Evolutionary conservation across 2,797 vertebrate species (phyloP), one percentile per base, ranked within the genome.

Genomic region (Acridotheres tristis): DNA sequence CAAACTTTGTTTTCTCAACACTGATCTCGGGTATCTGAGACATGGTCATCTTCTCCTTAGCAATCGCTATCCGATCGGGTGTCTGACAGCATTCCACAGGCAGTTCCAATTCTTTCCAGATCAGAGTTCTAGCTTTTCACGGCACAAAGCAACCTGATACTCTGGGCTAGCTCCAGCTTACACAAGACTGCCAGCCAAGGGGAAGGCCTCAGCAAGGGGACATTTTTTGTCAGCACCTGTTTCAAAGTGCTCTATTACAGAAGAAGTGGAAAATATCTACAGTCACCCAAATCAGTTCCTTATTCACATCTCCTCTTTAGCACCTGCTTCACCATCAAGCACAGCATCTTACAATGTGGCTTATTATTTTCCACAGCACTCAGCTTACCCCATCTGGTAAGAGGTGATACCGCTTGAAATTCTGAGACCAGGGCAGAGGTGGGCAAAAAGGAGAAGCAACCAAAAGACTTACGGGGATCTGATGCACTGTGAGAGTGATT

Each of bases 81-180:
- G 58, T 90, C 59, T 45, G 83, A 91, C 91, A 91, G 69, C 88
- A 2, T 97, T 95, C 96, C 94, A n/a, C 0, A 8, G 81, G 83
- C 69, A 57, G 85, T 95, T 97, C 57, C 93, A 87, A 97, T 97
- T 96, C 96, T 97, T 97, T 97, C 96, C 97, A 97, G 97, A 95
- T 88, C 97, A 97, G 89, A 91, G 90, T 87, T 95, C 90, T 93
- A 82, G 51, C 82, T 96, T 94, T 95, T 87, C 88, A 59, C 10
- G 40, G 91, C 72, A 62, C 57, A 85, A 88, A 74, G 91, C 89
- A 96, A 97, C 55, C 30, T 6, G 90, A 97, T 69, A 95, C 83
- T 54, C 32, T 36, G 69, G 86, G 58, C 23, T 36, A 38, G 47
- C 53, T 91, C 86, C 94, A 91, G 72, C 55, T 85, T 69, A 66